A percentile compares a stretch with the other conserved stretches of the same genome.
Evolutionary conservation across 2,888 invertebrate species (phyloP).

Genomic region (Teinopalpus imperialis): DNA sequence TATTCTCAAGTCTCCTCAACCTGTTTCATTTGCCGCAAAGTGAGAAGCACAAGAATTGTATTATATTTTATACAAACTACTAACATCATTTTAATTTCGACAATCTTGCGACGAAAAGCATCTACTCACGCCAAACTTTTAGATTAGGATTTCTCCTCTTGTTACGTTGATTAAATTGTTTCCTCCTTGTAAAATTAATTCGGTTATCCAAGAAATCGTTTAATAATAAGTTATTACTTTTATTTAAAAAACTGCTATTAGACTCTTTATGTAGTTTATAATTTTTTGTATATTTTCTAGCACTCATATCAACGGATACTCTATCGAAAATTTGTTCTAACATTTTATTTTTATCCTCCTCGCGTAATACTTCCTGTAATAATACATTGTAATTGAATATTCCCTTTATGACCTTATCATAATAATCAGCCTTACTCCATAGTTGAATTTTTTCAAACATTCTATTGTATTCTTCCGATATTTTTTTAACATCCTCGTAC

Average conservation of each 20-base stretch:
- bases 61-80: too few species aligned
- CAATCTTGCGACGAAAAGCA: too few species aligned
- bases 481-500: slow-evolving; percentile 1
- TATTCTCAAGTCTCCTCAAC: too few species aligned
- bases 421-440: slow-evolving; percentile 8
- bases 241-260: not conserved
- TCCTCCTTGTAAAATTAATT: not conserved
- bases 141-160: not conserved
- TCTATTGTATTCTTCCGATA: slow-evolving; percentile 1
- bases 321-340: not conserved
- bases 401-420: slow-evolving; percentile 12
- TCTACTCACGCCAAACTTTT: slow-evolving; percentile 17
- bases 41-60: too few species aligned
- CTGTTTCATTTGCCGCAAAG: too few species aligned
- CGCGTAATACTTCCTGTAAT: slow-evolving; percentile 13
- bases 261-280: too few species aligned
- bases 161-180: not conserved
- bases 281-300: too few species aligned
- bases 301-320: too few species aligned
- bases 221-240: slow-evolving; percentile 3
- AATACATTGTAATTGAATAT: slow-evolving; percentile 19
- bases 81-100: too few species aligned
- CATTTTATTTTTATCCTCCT: slow-evolving; percentile 15
- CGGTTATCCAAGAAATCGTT: not conserved
- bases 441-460: not conserved